These are phyloP conservation scores for Sebastes fasciatus DNA, from an alignment of 2,113 vertebrate genomes.

Conservation along the genomic window DNA sequence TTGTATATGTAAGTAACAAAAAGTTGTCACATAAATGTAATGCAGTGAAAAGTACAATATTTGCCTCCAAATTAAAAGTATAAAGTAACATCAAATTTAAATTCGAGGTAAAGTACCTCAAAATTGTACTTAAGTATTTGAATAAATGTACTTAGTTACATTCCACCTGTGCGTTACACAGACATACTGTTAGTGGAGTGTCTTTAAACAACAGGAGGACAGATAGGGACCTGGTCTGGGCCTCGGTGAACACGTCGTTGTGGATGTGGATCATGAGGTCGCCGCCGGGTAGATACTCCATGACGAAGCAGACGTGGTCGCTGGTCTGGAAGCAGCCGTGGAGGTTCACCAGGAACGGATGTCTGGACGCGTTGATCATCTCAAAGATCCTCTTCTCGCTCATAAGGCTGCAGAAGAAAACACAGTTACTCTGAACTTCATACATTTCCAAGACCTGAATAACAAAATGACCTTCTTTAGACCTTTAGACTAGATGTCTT, in stretches of 20 bases:
- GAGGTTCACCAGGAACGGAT: conserved; percentile 96
- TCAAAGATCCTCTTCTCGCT: conserved; percentile 97
- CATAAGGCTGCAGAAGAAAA: conserved; percentile 86
- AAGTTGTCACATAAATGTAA: not conserved
- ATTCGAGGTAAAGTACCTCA: not conserved
- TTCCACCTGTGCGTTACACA: not conserved
- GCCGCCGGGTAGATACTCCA: conserved; percentile 94
- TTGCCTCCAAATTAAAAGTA: not conserved
- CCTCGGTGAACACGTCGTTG: conserved; percentile 89
- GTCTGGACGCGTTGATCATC: conserved; percentile 88
- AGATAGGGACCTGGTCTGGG: conserved; percentile 84
- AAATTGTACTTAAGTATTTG: not conserved
- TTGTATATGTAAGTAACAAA: not conserved
- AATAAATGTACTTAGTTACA: not conserved
- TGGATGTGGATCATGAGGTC: conserved; percentile 99
- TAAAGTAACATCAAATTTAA: not conserved
- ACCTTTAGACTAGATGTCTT: not conserved
- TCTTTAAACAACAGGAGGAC: not conserved
- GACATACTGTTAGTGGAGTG: not conserved
- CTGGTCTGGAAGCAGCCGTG: conserved; percentile 95
- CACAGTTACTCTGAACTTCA: not conserved
- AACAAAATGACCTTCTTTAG: not conserved
- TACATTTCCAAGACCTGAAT: not conserved
- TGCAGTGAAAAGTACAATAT: not conserved
- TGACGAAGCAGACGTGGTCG: conserved; percentile 95